These are phyloP conservation scores for Jordanella pulchra DNA, from an alignment of 2,797 vertebrate genomes.

Conservation along the genomic window DNA sequence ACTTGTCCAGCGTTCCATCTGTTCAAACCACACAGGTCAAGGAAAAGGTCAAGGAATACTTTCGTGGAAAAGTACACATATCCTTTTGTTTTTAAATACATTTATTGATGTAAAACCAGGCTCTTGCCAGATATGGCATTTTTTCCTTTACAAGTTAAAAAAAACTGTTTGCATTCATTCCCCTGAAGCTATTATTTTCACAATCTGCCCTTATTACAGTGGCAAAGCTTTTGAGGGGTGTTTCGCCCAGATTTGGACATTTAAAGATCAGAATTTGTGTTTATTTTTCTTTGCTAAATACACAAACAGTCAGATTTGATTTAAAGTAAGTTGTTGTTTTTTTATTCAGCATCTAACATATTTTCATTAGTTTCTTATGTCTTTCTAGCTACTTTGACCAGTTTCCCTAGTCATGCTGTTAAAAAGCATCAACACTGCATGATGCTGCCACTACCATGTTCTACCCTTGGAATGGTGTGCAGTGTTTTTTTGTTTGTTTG, in stretches of 20 bases:
- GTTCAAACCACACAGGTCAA: neutral
- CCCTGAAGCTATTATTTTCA: too few species aligned
- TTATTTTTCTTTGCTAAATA: neutral
- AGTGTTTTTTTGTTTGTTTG: too few species aligned
- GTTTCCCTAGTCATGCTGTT: neutral
- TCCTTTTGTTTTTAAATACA: neutral
- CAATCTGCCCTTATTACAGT: neutral
- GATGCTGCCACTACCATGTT: neutral
- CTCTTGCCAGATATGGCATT: too few species aligned
- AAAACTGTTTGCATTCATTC: too few species aligned
- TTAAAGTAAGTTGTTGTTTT: neutral
- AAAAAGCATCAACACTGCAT: neutral
- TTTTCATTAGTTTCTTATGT: neutral
- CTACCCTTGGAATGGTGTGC: neutral
- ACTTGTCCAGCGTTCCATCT: neutral
- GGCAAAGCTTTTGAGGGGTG: neutral
- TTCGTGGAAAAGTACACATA: neutral
- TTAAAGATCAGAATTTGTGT: neutral
- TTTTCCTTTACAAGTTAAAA: too few species aligned
- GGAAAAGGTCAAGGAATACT: neutral
- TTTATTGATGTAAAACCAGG: neutral
- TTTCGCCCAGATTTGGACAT: neutral
- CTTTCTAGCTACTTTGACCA: neutral
- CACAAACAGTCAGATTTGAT: neutral
- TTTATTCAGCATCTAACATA: neutral